Evolutionary conservation across 2,888 invertebrate species (phyloP), one percentile per base, ranked within the genome.

Genomic region (Orgyia antiqua): DNA sequence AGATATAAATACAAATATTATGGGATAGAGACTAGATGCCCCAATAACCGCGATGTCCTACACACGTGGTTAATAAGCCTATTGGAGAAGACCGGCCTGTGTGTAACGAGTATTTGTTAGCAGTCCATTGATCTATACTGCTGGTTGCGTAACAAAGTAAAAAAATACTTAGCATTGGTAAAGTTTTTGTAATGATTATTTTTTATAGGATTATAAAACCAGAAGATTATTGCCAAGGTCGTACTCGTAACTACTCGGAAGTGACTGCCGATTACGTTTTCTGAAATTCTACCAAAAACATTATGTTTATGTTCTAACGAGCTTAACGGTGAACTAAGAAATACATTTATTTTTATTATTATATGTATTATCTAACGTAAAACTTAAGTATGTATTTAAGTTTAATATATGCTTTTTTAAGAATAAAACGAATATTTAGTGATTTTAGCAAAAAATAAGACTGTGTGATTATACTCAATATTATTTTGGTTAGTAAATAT

Each of bases 161-260:
- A 21, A 10, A 23, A 23, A 23, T 23, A 20, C n/a, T 6, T 4
- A 15, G 3, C 4, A 6, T 6, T 15, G 3, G n/a, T 20, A 20
- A 5, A 5, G 3, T 20, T n/a, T 13, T 21, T 23, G 15, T 15
- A 10, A 17, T 11, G 17, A 23, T 23, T 6, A 29, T n/a, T 23
- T 23, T 29, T 17, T 12, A n/a, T 10, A 28, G 30, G 39, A 15
- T 20, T 20, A 20, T 20, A 8, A 4, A 20, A 20, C 25, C 26
- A 12, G 42, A 34, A 43, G 41, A 28, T 39, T 34, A 42, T 10
- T 33, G 18, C 27, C 53, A 53, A 52, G 52, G 52, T 29, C 35
- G 15, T n/a, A n/a, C n/a, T n/a, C n/a, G n/a, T 31, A 33, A 21
- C 13, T 18, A 36, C 36, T 52, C 39, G 37, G 40, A 42, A 42